Evolutionary conservation across 2,113 vertebrate genomes (phyloP), one percentile per base, ranked within the genome.

Genomic region (Mixornis gularis): DNA sequence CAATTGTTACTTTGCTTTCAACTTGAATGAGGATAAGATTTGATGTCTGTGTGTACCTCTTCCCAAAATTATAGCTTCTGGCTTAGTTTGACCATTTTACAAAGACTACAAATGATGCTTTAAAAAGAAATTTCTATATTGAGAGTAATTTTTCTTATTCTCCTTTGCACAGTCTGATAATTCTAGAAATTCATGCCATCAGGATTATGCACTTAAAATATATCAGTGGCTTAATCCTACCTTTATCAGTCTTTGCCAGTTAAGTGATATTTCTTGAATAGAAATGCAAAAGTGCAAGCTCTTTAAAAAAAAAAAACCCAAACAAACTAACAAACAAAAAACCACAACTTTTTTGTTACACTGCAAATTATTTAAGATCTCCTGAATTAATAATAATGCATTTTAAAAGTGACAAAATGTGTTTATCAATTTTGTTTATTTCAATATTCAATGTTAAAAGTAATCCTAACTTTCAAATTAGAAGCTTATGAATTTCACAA

Each of bases 41-140:
- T 60, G 40, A 71, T 71, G 4, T 27, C 19, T 87, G 1, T 66
- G 12, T 1, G 0, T n/a, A 19, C 2, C 6, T 59, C 9, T n/a
- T 87, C 62, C 43, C 22, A 58, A 84, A 89, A 80, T 34, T 20
- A 56, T 7, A 53, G 15, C 44, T 89, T 81, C 26, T 63, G 69
- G 16, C 14, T 85, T 74, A 26, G 3, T 62, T n/a, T 36, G 20
- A 78, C 12, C 80, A 9, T 58, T 58, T 29, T 66, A 51, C 5
- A 74, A 78, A 80, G 34, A 38, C 10, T 9, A 58, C 1, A 64
- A 56, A 74, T 64, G 2, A 27, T 52, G 2, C 17, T 43, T 51
- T 71, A 51, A 46, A 51, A 89, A 76, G 3, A 48, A 68, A 60
- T 26, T 56, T 2, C 2, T 71, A 9, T 44, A 52, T 8, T 52